phyloP scores from a whole-genome alignment of 2,797 vertebrate species.

The Acanthurus tractus region DNA sequence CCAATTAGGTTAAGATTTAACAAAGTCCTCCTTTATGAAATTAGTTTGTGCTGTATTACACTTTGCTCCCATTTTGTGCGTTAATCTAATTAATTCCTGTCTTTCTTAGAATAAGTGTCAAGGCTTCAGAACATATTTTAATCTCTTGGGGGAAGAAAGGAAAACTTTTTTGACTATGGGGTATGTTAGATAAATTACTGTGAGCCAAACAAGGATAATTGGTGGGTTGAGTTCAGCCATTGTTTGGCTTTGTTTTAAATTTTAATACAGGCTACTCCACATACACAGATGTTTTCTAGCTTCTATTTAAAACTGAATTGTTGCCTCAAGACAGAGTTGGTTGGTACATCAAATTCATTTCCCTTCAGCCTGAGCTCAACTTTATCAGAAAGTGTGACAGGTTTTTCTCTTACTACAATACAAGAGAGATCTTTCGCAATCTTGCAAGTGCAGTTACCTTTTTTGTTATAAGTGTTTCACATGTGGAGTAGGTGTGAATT shows the following conservation, averaged over 20 bases:
- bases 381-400: slow-evolving; percentile 30
- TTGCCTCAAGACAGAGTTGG: slow-evolving; percentile 48
- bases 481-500: not conserved
- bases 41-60: slow-evolving; percentile 79
- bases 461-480: not conserved
- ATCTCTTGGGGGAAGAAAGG: slow-evolving; percentile 57
- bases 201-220: slow-evolving; percentile 75
- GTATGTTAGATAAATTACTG: slow-evolving; percentile 77
- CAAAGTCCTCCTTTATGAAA: slow-evolving; percentile 75
- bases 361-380: slow-evolving; percentile 19
- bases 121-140: slow-evolving; percentile 70
- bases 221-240: slow-evolving; percentile 52
- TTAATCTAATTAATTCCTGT: slow-evolving; percentile 76
- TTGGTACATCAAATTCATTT: slow-evolving; percentile 39
- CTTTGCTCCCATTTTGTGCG: slow-evolving; percentile 76
- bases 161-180: slow-evolving; percentile 68
- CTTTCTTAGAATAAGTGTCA: slow-evolving; percentile 75
- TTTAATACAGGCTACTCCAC: slow-evolving; percentile 52
- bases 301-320: slow-evolving; percentile 65
- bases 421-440: slow-evolving; percentile 19
- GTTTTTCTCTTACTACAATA: slow-evolving; percentile 19
- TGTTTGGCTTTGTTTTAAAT: slow-evolving; percentile 67
- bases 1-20: slow-evolving; percentile 78
- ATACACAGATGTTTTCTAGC: slow-evolving; percentile 57
- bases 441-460: slow-evolving; percentile 3